Percentiles rank a stretch among this genome's conserved stretches.
Conservation (phyloP, 2,888 invertebrate species). For the Eristalinus aeneus region DNA sequence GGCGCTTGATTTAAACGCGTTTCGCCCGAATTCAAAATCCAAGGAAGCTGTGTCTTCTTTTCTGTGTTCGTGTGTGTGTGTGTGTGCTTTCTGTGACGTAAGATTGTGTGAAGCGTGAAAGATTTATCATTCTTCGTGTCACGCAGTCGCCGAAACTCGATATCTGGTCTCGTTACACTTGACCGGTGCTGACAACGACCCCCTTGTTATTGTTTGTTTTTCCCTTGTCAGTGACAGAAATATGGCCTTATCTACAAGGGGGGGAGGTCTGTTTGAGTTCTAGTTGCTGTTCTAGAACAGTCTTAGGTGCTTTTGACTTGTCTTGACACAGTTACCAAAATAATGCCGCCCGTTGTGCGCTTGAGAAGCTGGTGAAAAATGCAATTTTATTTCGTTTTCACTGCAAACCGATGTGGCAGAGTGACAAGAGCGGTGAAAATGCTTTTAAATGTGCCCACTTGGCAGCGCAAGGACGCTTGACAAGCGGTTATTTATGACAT, state of each 20-base stretch:
- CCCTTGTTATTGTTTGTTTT: neutral
- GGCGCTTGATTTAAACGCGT: neutral
- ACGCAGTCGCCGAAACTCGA: neutral
- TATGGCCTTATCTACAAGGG: neutral
- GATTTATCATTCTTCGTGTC: neutral
- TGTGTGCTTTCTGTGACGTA: neutral
- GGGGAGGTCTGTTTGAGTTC: neutral
- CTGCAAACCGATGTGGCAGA: neutral
- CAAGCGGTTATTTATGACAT: neutral
- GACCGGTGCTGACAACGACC: neutral
- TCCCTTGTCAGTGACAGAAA: neutral
- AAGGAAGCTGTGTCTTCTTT: neutral
- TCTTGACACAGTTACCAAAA: conserved; percentile 59
- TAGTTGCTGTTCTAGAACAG: neutral
- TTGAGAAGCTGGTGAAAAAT: neutral
- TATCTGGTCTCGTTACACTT: neutral
- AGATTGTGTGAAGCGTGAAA: neutral
- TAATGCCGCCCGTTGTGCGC: neutral
- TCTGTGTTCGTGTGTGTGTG: neutral
- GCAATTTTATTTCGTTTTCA: neutral
- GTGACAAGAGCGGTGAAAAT: neutral
- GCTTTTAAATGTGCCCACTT: neutral
- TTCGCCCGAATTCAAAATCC: neutral
- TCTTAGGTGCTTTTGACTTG: conserved; percentile 11
- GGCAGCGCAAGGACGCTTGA: neutral